A percentile compares a stretch with the other conserved stretches of the same genome.
These are phyloP conservation scores for Genyomyrus donnyi DNA, from an alignment of 2,113 vertebrate genomes.

Conservation along the genomic window DNA sequence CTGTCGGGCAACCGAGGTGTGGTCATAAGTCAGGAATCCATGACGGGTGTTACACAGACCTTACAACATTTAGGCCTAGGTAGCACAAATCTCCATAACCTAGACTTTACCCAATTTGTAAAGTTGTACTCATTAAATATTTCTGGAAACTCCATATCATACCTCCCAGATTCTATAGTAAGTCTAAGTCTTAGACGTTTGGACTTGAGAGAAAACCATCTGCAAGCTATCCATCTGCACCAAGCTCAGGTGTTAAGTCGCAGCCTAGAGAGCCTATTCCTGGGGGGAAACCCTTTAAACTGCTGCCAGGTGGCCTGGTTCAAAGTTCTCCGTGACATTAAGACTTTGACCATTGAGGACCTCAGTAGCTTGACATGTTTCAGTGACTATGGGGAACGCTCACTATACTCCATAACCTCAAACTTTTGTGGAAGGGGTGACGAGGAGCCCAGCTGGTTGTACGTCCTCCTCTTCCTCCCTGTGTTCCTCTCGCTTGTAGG, in stretches of 20 bases:
- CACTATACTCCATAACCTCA: conserved; percentile 32
- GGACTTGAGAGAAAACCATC: conserved; percentile 74
- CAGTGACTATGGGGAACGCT: conserved; percentile 29
- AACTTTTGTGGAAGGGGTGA: conserved; percentile 52
- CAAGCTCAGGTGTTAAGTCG: conserved; percentile 29
- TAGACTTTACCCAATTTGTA: conserved; percentile 68
- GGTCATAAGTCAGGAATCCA: conserved; percentile 37
- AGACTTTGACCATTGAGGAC: conserved; percentile 50
- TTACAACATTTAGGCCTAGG: conserved; percentile 75
- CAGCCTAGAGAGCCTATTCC: conserved; percentile 64
- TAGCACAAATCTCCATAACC: conserved; percentile 61
- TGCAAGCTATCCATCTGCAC: conserved; percentile 56
- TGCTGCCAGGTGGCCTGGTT: conserved; percentile 83
- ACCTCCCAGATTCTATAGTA: conserved; percentile 59
- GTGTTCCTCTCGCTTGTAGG: conserved; percentile 66
- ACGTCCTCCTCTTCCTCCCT: conserved; percentile 73
- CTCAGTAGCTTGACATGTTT: conserved; percentile 64
- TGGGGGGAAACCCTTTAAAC: conserved; percentile 81
- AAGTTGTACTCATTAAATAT: conserved; percentile 69
- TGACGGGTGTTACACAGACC: conserved; percentile 56
- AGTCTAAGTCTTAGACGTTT: conserved; percentile 59
- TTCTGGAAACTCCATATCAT: conserved; percentile 62
- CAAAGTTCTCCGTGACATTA: conserved; percentile 47
- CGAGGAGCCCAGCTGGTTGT: conserved; percentile 61
- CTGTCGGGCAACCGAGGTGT: conserved; percentile 71